phyloP scores from a whole-genome alignment of 2,113 vertebrate species.

The Apaloderma vittatum region DNA sequence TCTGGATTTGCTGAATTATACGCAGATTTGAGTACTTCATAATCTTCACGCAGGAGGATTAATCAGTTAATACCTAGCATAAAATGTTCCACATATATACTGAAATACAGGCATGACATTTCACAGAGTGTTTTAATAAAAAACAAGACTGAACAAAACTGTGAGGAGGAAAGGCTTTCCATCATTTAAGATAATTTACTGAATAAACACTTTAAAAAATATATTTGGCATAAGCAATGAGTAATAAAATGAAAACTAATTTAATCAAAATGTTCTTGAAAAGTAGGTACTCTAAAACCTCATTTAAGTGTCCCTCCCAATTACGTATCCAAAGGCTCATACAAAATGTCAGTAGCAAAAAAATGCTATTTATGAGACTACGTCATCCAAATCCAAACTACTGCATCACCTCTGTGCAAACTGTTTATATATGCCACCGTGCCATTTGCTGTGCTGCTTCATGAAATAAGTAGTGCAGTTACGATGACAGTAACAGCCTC shows the following conservation, averaged over 20 bases:
- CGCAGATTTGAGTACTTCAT: constrained; percentile 68
- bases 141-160: constrained; percentile 41
- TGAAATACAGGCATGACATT: constrained; percentile 46
- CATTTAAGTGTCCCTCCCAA: neutral
- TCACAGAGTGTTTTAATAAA: constrained; percentile 52
- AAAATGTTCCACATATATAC: constrained; percentile 57
- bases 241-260: constrained; percentile 3
- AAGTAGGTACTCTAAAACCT: neutral
- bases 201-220: constrained; percentile 60
- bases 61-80: constrained; percentile 74
- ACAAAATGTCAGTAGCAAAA: neutral
- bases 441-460: neutral
- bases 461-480: neutral
- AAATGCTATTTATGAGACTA: neutral
- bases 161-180: neutral
- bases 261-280: constrained; percentile 58
- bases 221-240: constrained; percentile 14
- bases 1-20: constrained; percentile 77
- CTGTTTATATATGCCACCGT: neutral
- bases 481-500: fast-evolving
- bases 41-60: constrained; percentile 73
- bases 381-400: neutral
- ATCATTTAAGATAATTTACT: constrained; percentile 26
- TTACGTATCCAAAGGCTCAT: neutral
- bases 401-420: neutral